These are phyloP conservation scores for Thalpophila matura DNA, from an alignment of 2,888 invertebrate genomes.

Conservation along the genomic window DNA sequence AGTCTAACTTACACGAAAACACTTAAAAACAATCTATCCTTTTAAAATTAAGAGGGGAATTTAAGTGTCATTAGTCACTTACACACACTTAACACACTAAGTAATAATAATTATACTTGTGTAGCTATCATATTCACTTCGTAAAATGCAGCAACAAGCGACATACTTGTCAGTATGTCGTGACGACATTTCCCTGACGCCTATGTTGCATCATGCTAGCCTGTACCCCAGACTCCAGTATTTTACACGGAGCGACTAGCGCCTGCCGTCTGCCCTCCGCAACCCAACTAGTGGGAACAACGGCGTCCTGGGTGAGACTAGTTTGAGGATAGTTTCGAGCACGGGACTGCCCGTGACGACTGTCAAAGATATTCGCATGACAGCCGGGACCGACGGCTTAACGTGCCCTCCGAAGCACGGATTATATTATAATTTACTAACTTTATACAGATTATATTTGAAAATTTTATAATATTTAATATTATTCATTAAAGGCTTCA, in stretches of 20 bases:
- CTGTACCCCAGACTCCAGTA: not conserved
- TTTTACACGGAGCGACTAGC: not conserved
- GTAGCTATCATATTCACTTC: too few species aligned
- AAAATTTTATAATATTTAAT: not conserved
- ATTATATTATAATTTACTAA: not conserved
- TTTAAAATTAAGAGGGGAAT: too few species aligned
- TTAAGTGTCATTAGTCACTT: too few species aligned
- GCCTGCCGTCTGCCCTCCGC: not conserved
- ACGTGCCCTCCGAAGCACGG: constrained; percentile 44
- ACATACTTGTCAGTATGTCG: constrained; percentile 3
- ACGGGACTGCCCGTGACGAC: constrained; percentile 19
- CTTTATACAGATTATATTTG: not conserved
- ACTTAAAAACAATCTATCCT: too few species aligned
- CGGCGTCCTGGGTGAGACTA: constrained; percentile 2
- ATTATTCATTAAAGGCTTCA: too few species aligned
- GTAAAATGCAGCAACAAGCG: too few species aligned
- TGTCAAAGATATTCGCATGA: constrained; percentile 12
- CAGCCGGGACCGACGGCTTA: constrained; percentile 41
- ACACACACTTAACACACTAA: too few species aligned
- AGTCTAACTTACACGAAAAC: too few species aligned
- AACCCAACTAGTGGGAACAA: constrained; percentile 5
- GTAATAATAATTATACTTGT: too few species aligned
- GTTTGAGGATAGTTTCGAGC: constrained; percentile 5
- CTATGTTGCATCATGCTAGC: constrained; percentile 3
- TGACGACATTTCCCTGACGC: constrained; percentile 11